Evolutionary conservation across 1,140 invertebrate genomes (phyloP), one percentile per base, ranked within the genome.

Genomic region (Mizuhopecten yessoensis): DNA sequence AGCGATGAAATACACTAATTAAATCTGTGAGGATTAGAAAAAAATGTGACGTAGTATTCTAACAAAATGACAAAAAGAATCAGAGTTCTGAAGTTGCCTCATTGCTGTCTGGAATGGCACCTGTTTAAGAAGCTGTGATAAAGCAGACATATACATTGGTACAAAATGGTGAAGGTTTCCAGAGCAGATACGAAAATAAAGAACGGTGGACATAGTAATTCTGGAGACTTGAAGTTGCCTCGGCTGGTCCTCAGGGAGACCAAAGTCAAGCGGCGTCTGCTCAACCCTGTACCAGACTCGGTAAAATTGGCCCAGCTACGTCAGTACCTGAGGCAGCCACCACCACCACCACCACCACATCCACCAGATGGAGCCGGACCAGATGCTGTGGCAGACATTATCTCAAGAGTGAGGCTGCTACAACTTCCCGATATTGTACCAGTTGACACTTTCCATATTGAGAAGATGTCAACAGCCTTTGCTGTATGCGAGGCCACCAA

Each of bases 301-400:
- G 57, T 75, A n/a, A 75, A 75, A 75, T 75, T 75, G 57, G 57
- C 57, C 57, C 57, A 75, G 57, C n/a, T 75, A n/a, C 57, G 57
- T 75, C 57, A 75, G 57, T 75, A 75, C n/a, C 57, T 75, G 57
- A 0, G 57, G 2, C 57, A 75, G 23, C n/a, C 23, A 29, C 57
- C 57, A 29, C 5, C 57, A 29, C 57, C 1, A 3, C 57, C 9
- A 5, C 23, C 15, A 29, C 5, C 57, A 29, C 57, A n/a, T 1
- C 57, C 9, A 5, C 23, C 15, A 29, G 57, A 75, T 23, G 57
- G 57, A 29, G 57, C 57, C 11, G 57, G 57, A 9, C 57, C 57
- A 75, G 57, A 75, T 75, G 57, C 57, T 29, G 57, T 75, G 23
- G 57, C 57, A 75, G 57, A 75, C 57, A 75, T 75, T 29, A 75